Conservation (phyloP, 2,113 vertebrate species). For the Apteryx owenii region DNA sequence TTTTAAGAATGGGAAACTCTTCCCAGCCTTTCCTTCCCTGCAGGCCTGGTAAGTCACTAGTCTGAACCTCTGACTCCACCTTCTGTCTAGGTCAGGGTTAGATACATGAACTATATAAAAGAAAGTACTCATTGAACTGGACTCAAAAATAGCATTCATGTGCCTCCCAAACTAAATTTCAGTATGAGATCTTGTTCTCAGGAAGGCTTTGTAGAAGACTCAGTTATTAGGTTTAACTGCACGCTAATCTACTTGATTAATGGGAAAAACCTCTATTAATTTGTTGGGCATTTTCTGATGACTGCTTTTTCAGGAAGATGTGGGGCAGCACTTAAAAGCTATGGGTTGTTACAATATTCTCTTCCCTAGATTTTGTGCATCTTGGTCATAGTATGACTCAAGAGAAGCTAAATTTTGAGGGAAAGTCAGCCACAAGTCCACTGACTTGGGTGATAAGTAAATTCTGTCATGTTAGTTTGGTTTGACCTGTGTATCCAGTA, state of each 20-base stretch:
- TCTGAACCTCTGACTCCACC: constrained; percentile 4
- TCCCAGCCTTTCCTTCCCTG: constrained; percentile 31
- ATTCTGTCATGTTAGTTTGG: not conserved
- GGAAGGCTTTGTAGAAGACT: not conserved
- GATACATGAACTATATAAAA: not conserved
- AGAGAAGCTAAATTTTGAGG: not conserved
- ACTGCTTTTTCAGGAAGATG: not conserved
- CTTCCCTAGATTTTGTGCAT: not conserved
- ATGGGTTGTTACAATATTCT: not conserved
- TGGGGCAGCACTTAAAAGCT: not conserved
- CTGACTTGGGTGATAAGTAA: not conserved
- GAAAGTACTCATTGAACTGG: not conserved
- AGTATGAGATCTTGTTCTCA: not conserved
- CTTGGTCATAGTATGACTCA: not conserved
- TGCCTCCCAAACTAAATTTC: not conserved
- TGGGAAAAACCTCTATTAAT: not conserved
- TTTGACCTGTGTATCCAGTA: constrained; percentile 18
- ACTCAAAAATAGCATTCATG: not conserved
- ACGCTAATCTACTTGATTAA: not conserved
- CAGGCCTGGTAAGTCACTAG: not conserved
- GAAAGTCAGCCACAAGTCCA: not conserved
- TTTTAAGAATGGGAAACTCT: constrained; percentile 69
- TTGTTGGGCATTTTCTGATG: not conserved
- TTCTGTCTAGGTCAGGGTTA: constrained; percentile 17
- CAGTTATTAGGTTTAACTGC: not conserved